These are phyloP conservation scores for Drosophila demipolita DNA, from an alignment of 2,888 invertebrate species.

Conservation along the genomic window DNA sequence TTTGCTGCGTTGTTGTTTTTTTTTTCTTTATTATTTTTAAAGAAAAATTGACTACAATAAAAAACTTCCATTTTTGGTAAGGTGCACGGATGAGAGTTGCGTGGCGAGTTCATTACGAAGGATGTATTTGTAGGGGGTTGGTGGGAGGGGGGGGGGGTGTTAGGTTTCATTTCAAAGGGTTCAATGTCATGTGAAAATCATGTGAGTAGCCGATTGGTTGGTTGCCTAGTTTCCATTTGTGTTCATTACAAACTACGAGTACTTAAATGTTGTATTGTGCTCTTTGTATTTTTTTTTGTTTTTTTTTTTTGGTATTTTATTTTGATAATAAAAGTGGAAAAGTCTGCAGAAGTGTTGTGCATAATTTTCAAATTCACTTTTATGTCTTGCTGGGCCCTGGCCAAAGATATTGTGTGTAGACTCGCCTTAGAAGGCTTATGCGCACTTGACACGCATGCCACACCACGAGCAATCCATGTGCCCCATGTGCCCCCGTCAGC, in stretches of 20 bases:
- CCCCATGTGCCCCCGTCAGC: slow-evolving; percentile 26
- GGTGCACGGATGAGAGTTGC: not conserved
- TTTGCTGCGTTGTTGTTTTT: slow-evolving; percentile 24
- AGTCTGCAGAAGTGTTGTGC: slow-evolving; percentile 50
- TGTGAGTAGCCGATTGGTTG: not conserved
- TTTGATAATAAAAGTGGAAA: slow-evolving; percentile 43
- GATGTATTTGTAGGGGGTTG: slow-evolving; percentile 33
- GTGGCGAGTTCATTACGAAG: slow-evolving; percentile 26
- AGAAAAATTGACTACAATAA: slow-evolving; percentile 42
- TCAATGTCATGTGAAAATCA: slow-evolving; percentile 67
- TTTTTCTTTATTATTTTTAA: slow-evolving; percentile 37
- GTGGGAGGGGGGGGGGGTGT: no score
- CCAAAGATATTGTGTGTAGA: slow-evolving; percentile 43
- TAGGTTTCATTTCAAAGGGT: slow-evolving; percentile 49
- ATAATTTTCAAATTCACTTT: slow-evolving; percentile 74
- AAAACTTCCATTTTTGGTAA: slow-evolving; percentile 23
- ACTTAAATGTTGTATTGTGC: not conserved
- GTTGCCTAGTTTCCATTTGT: slow-evolving; percentile 4
- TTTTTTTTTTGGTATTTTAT: not conserved
- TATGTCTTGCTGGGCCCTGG: slow-evolving; percentile 44
- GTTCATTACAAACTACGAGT: slow-evolving; percentile 10
- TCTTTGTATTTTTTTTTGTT: not conserved
- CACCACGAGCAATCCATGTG: slow-evolving; percentile 1
- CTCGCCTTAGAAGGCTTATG: slow-evolving; percentile 33
- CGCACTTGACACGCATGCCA: slow-evolving; percentile 51